A percentile compares a stretch with the other conserved stretches of the same genome.
These are phyloP conservation scores for Onychorhynchus coronatus DNA, from an alignment of 2,113 vertebrate species.

Conservation along the genomic window DNA sequence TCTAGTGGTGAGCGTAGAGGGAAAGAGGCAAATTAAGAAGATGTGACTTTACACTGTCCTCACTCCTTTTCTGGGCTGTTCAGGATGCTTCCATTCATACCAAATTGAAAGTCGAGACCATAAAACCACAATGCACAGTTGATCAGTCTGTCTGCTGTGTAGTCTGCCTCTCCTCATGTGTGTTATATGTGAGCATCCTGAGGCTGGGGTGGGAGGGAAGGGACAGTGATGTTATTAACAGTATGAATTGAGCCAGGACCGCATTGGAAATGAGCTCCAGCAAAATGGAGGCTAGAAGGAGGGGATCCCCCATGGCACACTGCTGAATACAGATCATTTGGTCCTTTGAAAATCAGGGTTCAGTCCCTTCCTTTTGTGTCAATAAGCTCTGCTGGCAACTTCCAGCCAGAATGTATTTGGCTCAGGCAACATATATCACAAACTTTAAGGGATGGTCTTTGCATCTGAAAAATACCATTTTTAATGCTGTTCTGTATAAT, in stretches of 20 bases:
- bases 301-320: rapidly evolving
- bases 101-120: not conserved
- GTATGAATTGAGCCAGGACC: not conserved
- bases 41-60: not conserved
- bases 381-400: not conserved
- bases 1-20: rapidly evolving
- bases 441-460: not conserved
- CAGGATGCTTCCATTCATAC: not conserved
- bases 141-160: not conserved
- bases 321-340: not conserved
- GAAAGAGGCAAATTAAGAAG: not conserved
- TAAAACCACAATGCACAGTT: not conserved
- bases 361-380: not conserved
- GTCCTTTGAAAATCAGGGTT: not conserved
- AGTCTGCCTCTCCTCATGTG: not conserved
- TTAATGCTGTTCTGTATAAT: not conserved
- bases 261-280: not conserved
- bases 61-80: not conserved
- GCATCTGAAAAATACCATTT: not conserved
- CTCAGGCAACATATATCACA: not conserved
- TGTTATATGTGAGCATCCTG: rapidly evolving
- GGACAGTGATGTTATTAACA: rapidly evolving
- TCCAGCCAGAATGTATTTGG: not conserved
- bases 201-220: not conserved
- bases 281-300: not conserved